Evolutionary conservation across 1,140 invertebrate genomes (phyloP), one percentile per base, ranked within the genome.

Genomic region (Tachypleus tridentatus): DNA sequence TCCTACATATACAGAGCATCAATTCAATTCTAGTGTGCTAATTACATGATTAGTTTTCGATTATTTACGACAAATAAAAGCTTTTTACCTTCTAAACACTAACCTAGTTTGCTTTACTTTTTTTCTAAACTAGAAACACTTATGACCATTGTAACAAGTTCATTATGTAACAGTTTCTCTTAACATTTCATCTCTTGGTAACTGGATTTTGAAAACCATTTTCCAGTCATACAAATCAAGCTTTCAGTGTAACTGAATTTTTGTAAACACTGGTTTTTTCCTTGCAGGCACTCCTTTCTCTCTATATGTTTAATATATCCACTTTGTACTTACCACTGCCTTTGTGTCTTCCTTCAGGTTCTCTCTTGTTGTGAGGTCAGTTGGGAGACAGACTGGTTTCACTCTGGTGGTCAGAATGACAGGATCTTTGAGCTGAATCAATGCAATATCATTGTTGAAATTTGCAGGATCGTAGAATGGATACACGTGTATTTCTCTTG

Each of bases 341-440:
- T 63, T 66, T 47, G 62, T 57, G 3, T 51, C 57, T n/a, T 66
- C 65, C 11, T 61, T 62, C 5, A 66, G 11, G 5, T 66, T 66
- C 51, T 66, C 65, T 4, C 65, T 54, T 4, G 61, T 66, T 2
- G 65, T 66, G 3, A 56, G 9, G 47, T 66, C 65, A 3, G 61
- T 66, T n/a, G 65, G 65, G 6, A 66, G 49, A 51, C 65, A 66
- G 3, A 66, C 49, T 4, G 65, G 65, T 6, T 56, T 56, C 6
- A 66, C 61, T 51, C 65, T 58, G 3, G 65, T 56, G 3, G 65
- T 66, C 51, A 66, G 10, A 8, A 62, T 57, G 3, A 63, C 58
- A 3, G 61, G 8, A 29, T 29, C 29, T 4, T 29, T 51, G 48
- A 66, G 4, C 52, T 63, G 60, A 5, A 66, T n/a, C 4, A 66